Conservation (phyloP, 2,797 vertebrate genomes). For the Furcifer pardalis region DNA sequence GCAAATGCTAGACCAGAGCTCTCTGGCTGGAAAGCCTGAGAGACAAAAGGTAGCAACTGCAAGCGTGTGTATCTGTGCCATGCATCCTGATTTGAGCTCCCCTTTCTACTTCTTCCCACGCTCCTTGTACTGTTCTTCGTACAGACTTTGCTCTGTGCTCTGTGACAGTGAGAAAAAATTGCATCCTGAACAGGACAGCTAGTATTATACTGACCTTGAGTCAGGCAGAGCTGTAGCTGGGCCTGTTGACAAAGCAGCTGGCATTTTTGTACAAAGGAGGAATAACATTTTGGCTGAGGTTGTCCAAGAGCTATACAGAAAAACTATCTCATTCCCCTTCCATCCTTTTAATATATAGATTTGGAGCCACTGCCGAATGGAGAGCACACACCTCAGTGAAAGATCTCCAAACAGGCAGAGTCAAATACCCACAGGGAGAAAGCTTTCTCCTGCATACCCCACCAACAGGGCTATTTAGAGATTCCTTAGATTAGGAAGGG, state of each 20-base stretch:
- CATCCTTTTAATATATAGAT: background rate
- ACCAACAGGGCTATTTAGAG: background rate
- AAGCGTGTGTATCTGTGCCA: rapidly evolving
- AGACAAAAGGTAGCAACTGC: background rate
- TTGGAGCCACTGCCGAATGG: too few relatives aligned
- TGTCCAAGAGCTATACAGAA: background rate
- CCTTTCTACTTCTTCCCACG: background rate
- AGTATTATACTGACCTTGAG: background rate
- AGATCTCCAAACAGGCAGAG: background rate
- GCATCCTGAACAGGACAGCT: background rate
- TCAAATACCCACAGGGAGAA: background rate
- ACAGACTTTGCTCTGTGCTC: background rate
- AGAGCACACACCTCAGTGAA: background rate
- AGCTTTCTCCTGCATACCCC: too few relatives aligned
- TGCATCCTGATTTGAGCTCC: background rate
- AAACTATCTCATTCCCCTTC: background rate
- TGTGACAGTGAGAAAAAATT: background rate
- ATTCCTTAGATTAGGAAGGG: background rate
- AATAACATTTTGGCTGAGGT: background rate
- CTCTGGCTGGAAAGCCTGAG: background rate
- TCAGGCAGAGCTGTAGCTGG: background rate
- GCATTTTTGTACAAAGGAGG: background rate
- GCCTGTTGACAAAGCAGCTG: background rate
- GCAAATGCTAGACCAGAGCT: rapidly evolving
- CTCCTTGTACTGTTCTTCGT: rapidly evolving